Evolutionary conservation across 2,888 invertebrate genomes (phyloP).

Genomic region (Caenorhabditis afra): DNA sequence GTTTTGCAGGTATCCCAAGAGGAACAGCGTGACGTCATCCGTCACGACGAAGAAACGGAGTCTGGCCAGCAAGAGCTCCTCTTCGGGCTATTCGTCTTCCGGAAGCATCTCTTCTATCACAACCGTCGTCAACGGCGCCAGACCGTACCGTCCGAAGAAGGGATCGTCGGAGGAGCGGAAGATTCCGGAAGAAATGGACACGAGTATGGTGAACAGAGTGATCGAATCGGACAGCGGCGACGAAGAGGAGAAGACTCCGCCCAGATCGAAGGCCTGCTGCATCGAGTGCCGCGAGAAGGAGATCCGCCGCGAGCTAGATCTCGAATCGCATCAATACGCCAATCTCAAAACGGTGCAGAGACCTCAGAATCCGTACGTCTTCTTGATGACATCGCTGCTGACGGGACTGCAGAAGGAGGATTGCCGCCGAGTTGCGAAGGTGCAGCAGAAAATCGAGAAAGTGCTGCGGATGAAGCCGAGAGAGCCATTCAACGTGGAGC

Average conservation of each 20-base stretch:
- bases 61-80: constrained; percentile 50
- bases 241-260: constrained; percentile 11
- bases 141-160: constrained; percentile 30
- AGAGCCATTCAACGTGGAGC: constrained; percentile 33
- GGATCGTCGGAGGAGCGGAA: neutral
- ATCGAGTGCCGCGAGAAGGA: constrained; percentile 57
- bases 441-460: constrained; percentile 56
- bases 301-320: constrained; percentile 28
- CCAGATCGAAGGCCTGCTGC: constrained; percentile 26
- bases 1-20: constrained; percentile 48
- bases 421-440: constrained; percentile 41
- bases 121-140: constrained; percentile 39
- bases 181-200: neutral
- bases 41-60: constrained; percentile 12
- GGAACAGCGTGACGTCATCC: constrained; percentile 45
- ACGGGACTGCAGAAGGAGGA: constrained; percentile 30
- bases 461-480: constrained; percentile 41
- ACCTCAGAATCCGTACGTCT: constrained; percentile 48
- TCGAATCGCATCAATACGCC: constrained; percentile 47
- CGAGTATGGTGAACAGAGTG: constrained; percentile 2
- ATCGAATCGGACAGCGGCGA: constrained; percentile 3
- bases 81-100: constrained; percentile 50
- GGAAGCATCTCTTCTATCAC: constrained; percentile 40
- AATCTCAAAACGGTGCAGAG: constrained; percentile 29
- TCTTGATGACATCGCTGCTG: constrained; percentile 41